Evolutionary conservation across 2,797 vertebrate genomes (phyloP).

Genomic region (Phrynocephalus forsythii): DNA sequence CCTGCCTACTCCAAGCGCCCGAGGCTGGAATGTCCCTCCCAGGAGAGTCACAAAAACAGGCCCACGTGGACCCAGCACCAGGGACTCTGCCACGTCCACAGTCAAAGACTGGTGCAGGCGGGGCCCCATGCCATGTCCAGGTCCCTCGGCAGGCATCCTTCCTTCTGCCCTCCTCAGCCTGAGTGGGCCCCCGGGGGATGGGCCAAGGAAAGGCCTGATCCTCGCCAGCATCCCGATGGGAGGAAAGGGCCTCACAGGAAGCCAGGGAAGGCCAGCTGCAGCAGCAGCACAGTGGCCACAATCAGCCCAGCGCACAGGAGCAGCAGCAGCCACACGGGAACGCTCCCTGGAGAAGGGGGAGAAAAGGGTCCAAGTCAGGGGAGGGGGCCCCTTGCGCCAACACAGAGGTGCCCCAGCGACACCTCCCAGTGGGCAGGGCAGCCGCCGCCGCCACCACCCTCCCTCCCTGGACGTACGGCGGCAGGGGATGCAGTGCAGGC

Average conservation of each 20-base stretch:
- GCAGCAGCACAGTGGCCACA: conserved; percentile 82
- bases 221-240: not conserved
- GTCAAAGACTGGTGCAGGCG: not conserved
- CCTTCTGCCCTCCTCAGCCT: not conserved
- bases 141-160: too few relatives aligned
- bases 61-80: not conserved
- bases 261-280: conserved; percentile 85
- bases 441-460: too few relatives aligned
- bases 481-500: conserved; percentile 86
- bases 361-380: accelerated
- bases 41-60: not conserved
- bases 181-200: not conserved
- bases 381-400: not conserved
- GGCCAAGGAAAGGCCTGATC: not conserved
- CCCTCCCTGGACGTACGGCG: conserved; percentile 80
- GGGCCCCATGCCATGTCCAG: not conserved
- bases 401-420: too few relatives aligned
- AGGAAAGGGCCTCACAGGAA: conserved; percentile 77
- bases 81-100: not conserved
- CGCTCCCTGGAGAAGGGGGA: conserved; percentile 77
- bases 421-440: not conserved
- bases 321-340: conserved; percentile 90
- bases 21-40: not conserved
- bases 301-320: conserved; percentile 86
- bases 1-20: not conserved